A percentile compares a stretch with the other conserved stretches of the same genome.
phyloP scores from a whole-genome alignment of 2,113 vertebrate genomes.

The Caloenas nicobarica region DNA sequence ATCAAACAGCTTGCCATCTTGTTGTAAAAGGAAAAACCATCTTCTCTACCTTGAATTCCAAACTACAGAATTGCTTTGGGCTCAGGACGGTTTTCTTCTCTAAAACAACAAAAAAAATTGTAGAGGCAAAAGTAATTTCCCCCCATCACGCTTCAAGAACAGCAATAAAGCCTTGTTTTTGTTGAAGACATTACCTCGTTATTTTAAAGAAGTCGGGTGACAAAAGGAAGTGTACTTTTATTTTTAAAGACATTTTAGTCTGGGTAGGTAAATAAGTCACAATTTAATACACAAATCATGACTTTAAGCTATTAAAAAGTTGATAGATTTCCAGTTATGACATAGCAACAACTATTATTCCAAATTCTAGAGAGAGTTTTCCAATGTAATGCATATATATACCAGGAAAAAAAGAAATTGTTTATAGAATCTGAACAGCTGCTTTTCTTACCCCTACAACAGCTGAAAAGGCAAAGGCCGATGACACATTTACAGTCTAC shows the following conservation, averaged over 20 bases:
- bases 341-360: not conserved
- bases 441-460: not conserved
- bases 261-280: not conserved
- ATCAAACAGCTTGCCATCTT: not conserved
- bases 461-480: not conserved
- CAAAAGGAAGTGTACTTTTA: not conserved
- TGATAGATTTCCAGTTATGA: not conserved
- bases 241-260: not conserved
- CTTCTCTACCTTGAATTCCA: not conserved
- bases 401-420: not conserved
- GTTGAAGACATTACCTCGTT: not conserved
- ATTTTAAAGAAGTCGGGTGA: not conserved
- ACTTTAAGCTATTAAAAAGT: not conserved
- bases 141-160: not conserved
- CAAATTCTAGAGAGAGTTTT: not conserved
- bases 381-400: not conserved
- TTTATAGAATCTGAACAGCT: not conserved
- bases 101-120: not conserved
- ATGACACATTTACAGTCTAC: not conserved
- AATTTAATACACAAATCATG: not conserved
- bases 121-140: not conserved
- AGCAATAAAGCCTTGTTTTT: not conserved
- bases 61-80: not conserved
- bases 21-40: not conserved
- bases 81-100: not conserved